phyloP scores from a whole-genome alignment of 2,113 vertebrate genomes.

The Albula goreensis region DNA sequence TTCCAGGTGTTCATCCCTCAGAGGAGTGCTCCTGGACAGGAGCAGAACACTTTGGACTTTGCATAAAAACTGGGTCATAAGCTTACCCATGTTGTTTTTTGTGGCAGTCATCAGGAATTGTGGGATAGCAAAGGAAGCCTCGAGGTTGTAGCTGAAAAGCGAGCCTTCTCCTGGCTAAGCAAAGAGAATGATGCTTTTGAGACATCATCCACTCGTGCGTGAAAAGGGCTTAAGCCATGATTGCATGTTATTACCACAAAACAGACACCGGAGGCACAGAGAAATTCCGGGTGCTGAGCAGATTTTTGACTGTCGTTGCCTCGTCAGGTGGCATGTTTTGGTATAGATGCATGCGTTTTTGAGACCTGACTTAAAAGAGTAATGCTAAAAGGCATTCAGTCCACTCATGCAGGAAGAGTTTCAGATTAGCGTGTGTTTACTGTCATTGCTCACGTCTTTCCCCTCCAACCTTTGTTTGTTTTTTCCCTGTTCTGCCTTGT shows the following conservation, averaged over 20 bases:
- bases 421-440: no score
- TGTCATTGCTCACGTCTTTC: neutral
- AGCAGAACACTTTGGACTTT: neutral
- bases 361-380: no score
- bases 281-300: no score
- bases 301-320: no score
- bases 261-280: no score
- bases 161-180: neutral
- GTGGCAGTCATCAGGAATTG: neutral
- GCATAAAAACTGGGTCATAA: neutral
- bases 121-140: neutral
- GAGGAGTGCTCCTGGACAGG: neutral
- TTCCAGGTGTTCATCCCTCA: neutral
- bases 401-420: no score
- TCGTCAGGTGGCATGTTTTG: no score
- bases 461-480: neutral
- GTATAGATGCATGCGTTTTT: no score
- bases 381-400: no score
- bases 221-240: neutral
- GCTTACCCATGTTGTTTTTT: no score
- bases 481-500: neutral
- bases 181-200: neutral
- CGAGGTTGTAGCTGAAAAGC: neutral
- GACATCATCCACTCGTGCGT: neutral
- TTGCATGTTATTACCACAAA: neutral